Evolutionary conservation across 2,888 invertebrate genomes (phyloP), one percentile per base, ranked within the genome.

Genomic region (Mimachlamys varia): DNA sequence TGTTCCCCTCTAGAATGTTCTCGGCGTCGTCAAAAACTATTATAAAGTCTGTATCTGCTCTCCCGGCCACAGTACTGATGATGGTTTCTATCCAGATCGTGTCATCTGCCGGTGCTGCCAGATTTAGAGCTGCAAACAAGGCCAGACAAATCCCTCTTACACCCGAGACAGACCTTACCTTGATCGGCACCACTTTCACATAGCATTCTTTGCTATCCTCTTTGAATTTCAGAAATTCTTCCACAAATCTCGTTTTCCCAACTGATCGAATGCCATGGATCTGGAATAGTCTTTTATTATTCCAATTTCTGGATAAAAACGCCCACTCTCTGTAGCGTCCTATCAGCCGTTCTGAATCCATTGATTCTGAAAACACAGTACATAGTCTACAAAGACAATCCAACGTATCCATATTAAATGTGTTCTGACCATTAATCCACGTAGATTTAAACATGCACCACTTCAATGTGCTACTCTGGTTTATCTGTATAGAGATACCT

Each of bases 21-120:
- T 89, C 89, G n/a, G 87, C 88, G n/a, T 88, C 88, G 37, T 89
- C 87, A 88, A 89, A 55, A 5, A 88, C 55, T 13, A 89, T 50
- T 89, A 50, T 89, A 49, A 87, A 17, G 13, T 89, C 50, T 49
- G 13, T 33, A 76, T 50, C 22, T 7, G n/a, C 27, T 76, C 22
- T 27, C 33, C 76, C 27, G 2, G 76, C 27, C 22, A 76, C 33
- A 33, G 76, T 27, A 15, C 33, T 76, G 76, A 27, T 33, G 27
- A 76, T 76, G 0, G 76, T 33, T 33, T 76, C 76, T 27, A 15
- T 22, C 76, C 76, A 76, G 76, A 33, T 76, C 27, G 22, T 76
- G 76, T 76, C 76, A 33, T 76, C 76, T 76, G 27, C 27, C 12
- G 76, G 76, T 7, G 76, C 76, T 22, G 76, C 0, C 76, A 76